Evolutionary conservation across 2,113 vertebrate species (phyloP).

Genomic region (Pteronura brasiliensis): DNA sequence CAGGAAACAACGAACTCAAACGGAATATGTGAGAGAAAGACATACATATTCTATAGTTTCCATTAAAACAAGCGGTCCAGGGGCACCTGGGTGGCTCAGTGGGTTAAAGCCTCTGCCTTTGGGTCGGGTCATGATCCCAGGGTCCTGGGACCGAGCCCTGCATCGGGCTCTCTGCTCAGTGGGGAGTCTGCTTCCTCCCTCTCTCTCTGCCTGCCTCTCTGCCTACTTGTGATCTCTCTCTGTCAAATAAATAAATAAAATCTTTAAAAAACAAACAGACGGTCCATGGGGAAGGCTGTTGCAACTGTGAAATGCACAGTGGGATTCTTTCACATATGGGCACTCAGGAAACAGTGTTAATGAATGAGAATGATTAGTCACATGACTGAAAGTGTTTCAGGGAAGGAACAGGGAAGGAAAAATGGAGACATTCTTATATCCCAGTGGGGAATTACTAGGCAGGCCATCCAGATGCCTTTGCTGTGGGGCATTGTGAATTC

Average conservation of each 20-base stretch:
- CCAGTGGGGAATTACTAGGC: neutral
- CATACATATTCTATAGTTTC: neutral
- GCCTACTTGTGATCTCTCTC: too few species aligned
- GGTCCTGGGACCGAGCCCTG: too few species aligned
- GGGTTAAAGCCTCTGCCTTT: too few species aligned
- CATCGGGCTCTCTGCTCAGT: too few species aligned
- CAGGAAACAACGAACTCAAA: neutral
- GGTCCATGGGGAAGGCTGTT: neutral
- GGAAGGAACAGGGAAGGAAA: constrained; percentile 38
- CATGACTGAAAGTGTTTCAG: constrained; percentile 47
- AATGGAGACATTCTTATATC: neutral
- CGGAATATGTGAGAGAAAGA: neutral
- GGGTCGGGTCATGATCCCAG: too few species aligned
- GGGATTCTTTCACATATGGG: constrained; percentile 35
- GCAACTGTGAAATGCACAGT: neutral
- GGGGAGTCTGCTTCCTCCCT: too few species aligned
- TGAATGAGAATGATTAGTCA: constrained; percentile 53
- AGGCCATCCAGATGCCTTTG: constrained; percentile 27
- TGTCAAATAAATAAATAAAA: too few species aligned
- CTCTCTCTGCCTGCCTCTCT: too few species aligned
- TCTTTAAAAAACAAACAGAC: too few species aligned
- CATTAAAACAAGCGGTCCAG: neutral
- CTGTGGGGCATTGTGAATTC: constrained; percentile 40
- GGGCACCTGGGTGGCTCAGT: too few species aligned
- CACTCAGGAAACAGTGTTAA: constrained; percentile 44